phyloP scores from a whole-genome alignment of 2,113 vertebrate genomes.

The Carettochelys insculpta region DNA sequence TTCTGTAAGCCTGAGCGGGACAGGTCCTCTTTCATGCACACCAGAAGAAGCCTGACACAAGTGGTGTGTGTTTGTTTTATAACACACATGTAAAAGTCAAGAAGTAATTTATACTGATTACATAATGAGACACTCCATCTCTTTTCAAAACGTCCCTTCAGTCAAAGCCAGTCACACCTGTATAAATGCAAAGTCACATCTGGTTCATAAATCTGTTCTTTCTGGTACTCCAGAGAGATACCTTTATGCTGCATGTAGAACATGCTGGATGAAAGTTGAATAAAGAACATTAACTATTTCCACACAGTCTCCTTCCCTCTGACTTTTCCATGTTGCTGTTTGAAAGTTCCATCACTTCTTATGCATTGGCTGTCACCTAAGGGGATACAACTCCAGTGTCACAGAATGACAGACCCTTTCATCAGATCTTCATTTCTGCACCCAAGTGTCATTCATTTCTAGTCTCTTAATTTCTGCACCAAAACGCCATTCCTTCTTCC shows the following conservation, averaged over 20 bases:
- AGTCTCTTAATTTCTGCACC: not conserved
- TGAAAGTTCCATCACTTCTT: not conserved
- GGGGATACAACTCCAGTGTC: not conserved
- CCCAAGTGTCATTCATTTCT: no score
- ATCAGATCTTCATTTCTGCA: not conserved
- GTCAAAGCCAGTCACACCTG: constrained; percentile 49
- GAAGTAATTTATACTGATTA: constrained; percentile 36
- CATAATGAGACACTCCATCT: constrained; percentile 12
- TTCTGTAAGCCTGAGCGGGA: not conserved
- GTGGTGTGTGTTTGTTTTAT: constrained; percentile 44
- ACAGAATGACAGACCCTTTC: not conserved
- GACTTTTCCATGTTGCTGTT: not conserved
- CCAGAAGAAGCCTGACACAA: constrained; percentile 14
- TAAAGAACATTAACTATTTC: not conserved
- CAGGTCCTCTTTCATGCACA: constrained; percentile 41
- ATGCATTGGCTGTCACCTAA: not conserved
- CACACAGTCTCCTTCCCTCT: not conserved
- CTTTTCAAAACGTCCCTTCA: constrained; percentile 28
- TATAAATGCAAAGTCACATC: constrained; percentile 28
- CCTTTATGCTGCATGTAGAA: not conserved
- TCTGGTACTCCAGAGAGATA: not conserved
- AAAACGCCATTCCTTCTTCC: not conserved
- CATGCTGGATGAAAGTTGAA: not conserved
- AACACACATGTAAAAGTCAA: not conserved
- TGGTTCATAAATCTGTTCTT: not conserved